phyloP scores from a whole-genome alignment of 2,888 invertebrate genomes.

The Acronicta alni region DNA sequence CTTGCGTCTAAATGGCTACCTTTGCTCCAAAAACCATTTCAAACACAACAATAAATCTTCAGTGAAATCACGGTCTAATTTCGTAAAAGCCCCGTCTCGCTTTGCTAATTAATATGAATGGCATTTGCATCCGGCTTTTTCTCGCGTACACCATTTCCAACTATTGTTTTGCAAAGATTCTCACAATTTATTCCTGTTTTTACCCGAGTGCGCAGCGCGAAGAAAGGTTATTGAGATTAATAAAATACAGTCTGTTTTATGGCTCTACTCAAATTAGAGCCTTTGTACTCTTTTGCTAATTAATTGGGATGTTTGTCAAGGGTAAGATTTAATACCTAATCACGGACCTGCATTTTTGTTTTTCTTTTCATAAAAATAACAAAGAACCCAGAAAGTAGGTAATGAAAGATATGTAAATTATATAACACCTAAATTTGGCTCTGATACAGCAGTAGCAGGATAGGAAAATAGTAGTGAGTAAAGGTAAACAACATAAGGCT shows the following conservation, averaged over 20 bases:
- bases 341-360: neutral
- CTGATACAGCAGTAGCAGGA: too few relatives aligned
- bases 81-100: slow-evolving; percentile 89
- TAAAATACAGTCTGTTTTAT: slow-evolving; percentile 77
- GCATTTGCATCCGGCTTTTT: slow-evolving; percentile 90
- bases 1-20: slow-evolving; percentile 86
- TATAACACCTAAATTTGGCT: too few relatives aligned
- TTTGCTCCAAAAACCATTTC: slow-evolving; percentile 87
- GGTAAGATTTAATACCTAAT: slow-evolving; percentile 11
- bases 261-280: slow-evolving; percentile 74
- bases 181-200: slow-evolving; percentile 88
- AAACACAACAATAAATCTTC: slow-evolving; percentile 89
- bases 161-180: slow-evolving; percentile 89
- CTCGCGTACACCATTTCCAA: slow-evolving; percentile 88
- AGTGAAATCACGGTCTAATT: slow-evolving; percentile 89
- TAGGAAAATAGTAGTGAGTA: too few relatives aligned
- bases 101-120: slow-evolving; percentile 90
- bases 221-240: slow-evolving; percentile 81
- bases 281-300: slow-evolving; percentile 66
- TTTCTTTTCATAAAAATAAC: neutral
- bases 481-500: too few relatives aligned
- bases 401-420: too few relatives aligned
- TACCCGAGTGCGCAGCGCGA: slow-evolving; percentile 78
- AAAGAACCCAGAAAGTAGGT: neutral
- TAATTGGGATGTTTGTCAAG: slow-evolving; percentile 49